A percentile compares a stretch with the other conserved stretches of the same genome.
These are phyloP conservation scores for Sepioteuthis lessoniana DNA, from an alignment of 2,888 invertebrate genomes.

Conservation along the genomic window DNA sequence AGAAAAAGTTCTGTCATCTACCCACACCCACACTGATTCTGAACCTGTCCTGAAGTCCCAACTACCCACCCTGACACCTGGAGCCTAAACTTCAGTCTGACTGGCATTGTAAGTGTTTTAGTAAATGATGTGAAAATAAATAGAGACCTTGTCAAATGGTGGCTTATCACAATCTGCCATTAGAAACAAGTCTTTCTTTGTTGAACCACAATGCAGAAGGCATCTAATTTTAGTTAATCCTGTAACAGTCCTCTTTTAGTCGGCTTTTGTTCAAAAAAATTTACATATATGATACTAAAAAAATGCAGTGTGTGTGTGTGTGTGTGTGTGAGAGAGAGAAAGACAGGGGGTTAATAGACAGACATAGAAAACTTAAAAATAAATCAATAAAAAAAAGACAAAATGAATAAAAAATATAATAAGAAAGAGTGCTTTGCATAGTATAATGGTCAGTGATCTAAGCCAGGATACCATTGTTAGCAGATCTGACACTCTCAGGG, in stretches of 20 bases:
- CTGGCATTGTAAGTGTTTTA: constrained; percentile 23
- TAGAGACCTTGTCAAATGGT: constrained; percentile 6
- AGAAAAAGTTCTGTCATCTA: background rate
- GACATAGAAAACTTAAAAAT: too few species aligned
- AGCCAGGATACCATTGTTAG: too few species aligned
- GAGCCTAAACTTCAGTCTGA: constrained; percentile 33
- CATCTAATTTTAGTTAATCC: background rate
- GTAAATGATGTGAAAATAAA: constrained; percentile 12
- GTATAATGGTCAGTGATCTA: too few species aligned
- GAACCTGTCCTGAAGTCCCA: background rate
- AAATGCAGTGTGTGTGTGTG: background rate
- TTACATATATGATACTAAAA: background rate
- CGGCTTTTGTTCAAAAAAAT: background rate
- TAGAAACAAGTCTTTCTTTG: background rate
- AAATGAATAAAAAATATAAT: too few species aligned
- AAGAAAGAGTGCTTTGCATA: too few species aligned
- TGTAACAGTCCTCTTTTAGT: background rate
- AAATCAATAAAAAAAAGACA: too few species aligned
- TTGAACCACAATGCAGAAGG: background rate
- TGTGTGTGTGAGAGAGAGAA: background rate
- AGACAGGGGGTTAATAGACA: background rate
- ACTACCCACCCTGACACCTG: background rate
- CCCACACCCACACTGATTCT: background rate
- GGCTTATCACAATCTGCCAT: constrained; percentile 20
- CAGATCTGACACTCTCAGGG: too few species aligned